These are phyloP conservation scores for Esox masquinongy DNA, from an alignment of 2,797 vertebrate genomes.

Conservation along the genomic window DNA sequence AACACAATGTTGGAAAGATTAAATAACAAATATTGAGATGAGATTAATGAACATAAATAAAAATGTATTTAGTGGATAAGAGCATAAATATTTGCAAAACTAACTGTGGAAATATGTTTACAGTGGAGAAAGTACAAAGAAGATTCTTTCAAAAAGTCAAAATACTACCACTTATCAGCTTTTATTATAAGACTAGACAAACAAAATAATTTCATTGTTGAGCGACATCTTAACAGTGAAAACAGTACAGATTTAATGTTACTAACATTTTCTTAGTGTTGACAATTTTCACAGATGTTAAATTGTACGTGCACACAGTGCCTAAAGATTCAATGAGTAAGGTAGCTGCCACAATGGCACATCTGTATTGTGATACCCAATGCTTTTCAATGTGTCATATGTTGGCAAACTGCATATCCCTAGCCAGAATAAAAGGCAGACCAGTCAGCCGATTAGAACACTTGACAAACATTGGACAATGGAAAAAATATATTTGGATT, in stretches of 20 bases:
- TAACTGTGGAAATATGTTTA: neutral
- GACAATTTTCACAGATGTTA: neutral
- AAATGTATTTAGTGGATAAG: no score
- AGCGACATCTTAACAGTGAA: neutral
- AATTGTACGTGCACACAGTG: neutral
- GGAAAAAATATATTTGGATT: no score
- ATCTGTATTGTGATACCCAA: no score
- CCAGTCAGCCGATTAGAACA: no score
- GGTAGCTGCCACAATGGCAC: no score
- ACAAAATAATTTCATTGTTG: neutral
- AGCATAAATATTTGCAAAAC: neutral
- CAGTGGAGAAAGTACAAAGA: neutral
- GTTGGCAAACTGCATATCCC: no score
- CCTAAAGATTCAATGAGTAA: neutral
- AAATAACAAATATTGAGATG: no score
- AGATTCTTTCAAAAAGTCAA: neutral
- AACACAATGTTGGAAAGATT: no score
- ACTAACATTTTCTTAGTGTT: neutral
- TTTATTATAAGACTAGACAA: constrained; percentile 3
- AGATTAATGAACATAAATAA: no score
- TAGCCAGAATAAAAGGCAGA: no score
- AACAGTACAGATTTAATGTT: neutral
- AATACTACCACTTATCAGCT: neutral
- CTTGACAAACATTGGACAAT: no score
- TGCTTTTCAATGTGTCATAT: no score